Conservation (phyloP, 2,888 invertebrate genomes). For the Nephrotoma guestfalica region DNA sequence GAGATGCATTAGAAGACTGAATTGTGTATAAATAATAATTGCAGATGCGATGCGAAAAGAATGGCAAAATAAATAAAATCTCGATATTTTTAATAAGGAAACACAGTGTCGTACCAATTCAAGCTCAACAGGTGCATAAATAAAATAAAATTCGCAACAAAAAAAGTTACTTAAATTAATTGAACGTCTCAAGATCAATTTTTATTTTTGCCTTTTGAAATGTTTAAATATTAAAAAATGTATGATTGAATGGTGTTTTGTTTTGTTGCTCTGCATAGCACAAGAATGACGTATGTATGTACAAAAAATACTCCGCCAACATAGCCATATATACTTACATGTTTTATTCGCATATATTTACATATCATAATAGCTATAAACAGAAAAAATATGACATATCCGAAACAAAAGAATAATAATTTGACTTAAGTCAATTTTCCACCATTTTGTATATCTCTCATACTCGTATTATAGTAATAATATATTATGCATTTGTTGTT, state of each 20-base stretch:
- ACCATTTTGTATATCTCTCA: neutral
- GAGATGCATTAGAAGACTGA: neutral
- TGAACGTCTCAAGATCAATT: neutral
- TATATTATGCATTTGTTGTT: neutral
- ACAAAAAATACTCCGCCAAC: neutral
- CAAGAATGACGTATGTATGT: no score
- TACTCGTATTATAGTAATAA: neutral
- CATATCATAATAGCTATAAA: neutral
- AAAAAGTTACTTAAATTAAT: neutral
- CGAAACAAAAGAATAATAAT: neutral
- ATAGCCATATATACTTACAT: neutral
- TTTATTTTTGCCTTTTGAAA: neutral
- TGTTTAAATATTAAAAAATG: neutral
- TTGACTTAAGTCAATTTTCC: neutral
- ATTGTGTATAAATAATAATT: neutral
- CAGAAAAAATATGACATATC: neutral
- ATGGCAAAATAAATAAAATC: neutral
- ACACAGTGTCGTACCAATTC: neutral
- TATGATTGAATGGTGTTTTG: neutral
- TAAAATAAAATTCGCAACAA: neutral
- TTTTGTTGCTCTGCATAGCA: neutral
- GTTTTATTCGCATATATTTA: neutral
- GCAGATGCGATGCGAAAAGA: neutral
- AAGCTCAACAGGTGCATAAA: neutral
- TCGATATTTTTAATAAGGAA: neutral